phyloP scores from a whole-genome alignment of 1,140 invertebrate genomes.

The Drosophila kepulauana region DNA sequence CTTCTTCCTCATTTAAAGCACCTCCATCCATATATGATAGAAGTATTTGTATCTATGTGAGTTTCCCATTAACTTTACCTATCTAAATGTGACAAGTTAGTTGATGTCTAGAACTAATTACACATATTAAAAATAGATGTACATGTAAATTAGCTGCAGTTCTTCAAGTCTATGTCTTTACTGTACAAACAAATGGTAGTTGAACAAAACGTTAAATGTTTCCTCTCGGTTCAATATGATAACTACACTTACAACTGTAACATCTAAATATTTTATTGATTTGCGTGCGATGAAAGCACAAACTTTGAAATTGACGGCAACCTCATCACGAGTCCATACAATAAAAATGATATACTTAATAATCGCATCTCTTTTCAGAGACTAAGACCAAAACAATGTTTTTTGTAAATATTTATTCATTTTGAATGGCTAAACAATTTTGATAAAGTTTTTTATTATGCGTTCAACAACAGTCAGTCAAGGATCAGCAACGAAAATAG shows the following conservation, averaged over 20 bases:
- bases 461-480: conserved; percentile 15
- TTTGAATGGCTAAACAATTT: conserved; percentile 23
- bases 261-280: conserved; percentile 11
- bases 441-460: conserved; percentile 47
- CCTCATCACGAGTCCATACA: conserved; percentile 27
- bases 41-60: conserved; percentile 7
- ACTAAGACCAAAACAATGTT: conserved; percentile 37
- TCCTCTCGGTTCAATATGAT: conserved; percentile 10
- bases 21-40: not conserved
- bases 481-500: conserved; percentile 36
- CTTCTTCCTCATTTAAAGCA: not conserved
- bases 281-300: not conserved
- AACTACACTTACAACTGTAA: not conserved
- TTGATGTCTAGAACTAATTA: conserved; percentile 66
- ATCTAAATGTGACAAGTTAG: conserved; percentile 49
- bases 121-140: conserved; percentile 15
- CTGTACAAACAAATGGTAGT: conserved; percentile 21
- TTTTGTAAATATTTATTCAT: conserved; percentile 45
- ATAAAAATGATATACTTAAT: not conserved
- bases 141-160: conserved; percentile 49
- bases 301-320: conserved; percentile 3
- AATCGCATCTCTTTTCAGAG: conserved; percentile 12
- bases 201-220: conserved; percentile 2
- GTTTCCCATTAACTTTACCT: conserved; percentile 46
- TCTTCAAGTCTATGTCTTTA: conserved; percentile 47